A percentile compares a stretch with the other conserved stretches of the same genome.
These are phyloP conservation scores for Heliconius eleuchia DNA, from an alignment of 1,140 invertebrate genomes.

Conservation along the genomic window DNA sequence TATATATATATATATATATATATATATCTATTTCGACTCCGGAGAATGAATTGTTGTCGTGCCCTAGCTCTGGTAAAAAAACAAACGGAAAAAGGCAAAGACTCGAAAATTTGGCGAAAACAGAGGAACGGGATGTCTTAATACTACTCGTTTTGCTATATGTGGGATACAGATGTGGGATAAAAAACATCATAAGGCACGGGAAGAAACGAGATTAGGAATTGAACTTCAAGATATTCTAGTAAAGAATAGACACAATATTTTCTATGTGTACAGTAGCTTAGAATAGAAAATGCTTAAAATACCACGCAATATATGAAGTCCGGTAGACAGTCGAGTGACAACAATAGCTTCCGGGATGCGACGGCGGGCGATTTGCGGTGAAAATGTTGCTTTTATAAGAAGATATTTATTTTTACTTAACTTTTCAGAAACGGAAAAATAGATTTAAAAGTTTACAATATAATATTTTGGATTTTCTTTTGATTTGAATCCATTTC, in stretches of 20 bases:
- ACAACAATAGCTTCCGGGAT: neutral
- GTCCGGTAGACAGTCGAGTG: neutral
- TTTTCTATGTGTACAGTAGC: neutral
- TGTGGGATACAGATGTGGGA: no score
- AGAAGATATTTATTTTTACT: neutral
- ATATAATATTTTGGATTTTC: neutral
- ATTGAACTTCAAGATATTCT: no score
- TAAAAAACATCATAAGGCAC: no score
- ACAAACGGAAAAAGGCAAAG: no score
- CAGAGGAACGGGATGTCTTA: no score
- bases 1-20: no score
- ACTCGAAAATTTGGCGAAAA: no score
- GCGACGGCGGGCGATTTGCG: neutral
- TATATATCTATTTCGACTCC: no score
- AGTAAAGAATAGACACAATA: neutral
- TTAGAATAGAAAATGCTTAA: conserved; percentile 1
- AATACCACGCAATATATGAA: neutral
- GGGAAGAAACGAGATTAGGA: no score
- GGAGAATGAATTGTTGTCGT: no score
- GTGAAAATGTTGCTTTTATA: neutral
- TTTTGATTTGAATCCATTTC: neutral
- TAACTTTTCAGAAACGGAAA: neutral
- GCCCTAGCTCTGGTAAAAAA: no score
- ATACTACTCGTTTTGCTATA: no score
- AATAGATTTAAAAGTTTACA: neutral